Evolutionary conservation across 2,797 vertebrate species (phyloP).

Genomic region (Poeciliopsis paucimaculata): DNA sequence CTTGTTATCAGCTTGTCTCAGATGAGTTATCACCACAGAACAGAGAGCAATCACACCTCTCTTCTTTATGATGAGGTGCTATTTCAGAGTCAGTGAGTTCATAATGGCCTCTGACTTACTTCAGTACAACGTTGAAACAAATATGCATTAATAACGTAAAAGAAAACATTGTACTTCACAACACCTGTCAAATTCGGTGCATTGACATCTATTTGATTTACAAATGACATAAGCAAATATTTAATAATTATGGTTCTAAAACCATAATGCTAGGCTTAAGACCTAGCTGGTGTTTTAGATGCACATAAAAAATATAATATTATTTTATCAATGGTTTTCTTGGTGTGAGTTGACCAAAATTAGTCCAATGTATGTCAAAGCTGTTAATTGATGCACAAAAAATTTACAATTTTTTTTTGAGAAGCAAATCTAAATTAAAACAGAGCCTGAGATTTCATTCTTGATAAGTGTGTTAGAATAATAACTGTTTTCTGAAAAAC

Average conservation of each 20-base stretch:
- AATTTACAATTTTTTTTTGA: neutral
- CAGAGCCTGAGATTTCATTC: neutral
- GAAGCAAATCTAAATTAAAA: neutral
- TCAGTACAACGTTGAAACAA: neutral
- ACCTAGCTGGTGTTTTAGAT: neutral
- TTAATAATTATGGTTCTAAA: neutral
- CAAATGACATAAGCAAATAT: neutral
- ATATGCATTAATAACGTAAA: neutral
- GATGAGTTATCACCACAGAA: constrained; percentile 60
- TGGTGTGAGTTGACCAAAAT: neutral
- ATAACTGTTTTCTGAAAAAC: neutral
- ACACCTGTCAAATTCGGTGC: neutral
- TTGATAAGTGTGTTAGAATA: neutral
- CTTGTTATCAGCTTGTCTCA: constrained; percentile 67
- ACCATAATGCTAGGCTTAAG: neutral
- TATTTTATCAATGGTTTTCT: neutral
- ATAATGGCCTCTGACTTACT: constrained; percentile 13
- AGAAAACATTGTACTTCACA: neutral
- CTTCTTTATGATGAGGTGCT: constrained; percentile 53
- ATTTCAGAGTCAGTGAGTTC: constrained; percentile 53
- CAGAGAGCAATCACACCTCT: constrained; percentile 55
- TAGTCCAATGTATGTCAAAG: neutral
- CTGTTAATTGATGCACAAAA: neutral
- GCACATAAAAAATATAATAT: neutral
- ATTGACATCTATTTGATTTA: neutral